phyloP scores from a whole-genome alignment of 1,140 invertebrate species.

The Varroa destructor region DNA sequence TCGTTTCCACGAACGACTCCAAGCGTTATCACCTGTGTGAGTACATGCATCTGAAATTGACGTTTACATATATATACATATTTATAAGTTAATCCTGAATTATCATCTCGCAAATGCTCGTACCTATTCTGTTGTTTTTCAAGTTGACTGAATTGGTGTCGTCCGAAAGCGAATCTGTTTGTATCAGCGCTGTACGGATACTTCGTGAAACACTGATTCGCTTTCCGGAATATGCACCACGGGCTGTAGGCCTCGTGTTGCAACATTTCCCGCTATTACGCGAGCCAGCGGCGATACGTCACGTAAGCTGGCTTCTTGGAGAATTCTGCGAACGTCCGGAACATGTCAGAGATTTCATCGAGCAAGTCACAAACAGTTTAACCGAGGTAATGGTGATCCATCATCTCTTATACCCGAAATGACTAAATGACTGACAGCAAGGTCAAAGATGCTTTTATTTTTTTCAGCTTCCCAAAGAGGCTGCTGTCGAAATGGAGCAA shows the following conservation, averaged over 20 bases:
- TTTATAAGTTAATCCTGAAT: no score
- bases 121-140: neutral
- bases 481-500: no score
- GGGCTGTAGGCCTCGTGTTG: neutral
- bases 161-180: neutral
- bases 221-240: neutral
- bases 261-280: neutral
- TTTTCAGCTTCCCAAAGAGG: no score
- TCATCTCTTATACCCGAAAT: no score
- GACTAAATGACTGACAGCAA: no score
- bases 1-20: neutral
- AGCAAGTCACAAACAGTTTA: conserved; percentile 56
- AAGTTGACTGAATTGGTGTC: conserved; percentile 3
- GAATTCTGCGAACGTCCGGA: conserved; percentile 63
- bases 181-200: neutral
- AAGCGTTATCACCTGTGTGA: no score
- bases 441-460: no score
- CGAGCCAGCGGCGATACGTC: conserved; percentile 55
- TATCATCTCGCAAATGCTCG: no score
- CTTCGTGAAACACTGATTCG: conserved; percentile 3
- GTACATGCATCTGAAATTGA: no score
- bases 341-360: conserved; percentile 66
- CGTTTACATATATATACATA: no score
- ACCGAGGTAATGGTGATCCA: conserved; percentile 47
- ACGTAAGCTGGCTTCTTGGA: conserved; percentile 90